Percentiles rank a stretch among this genome's conserved stretches.
phyloP scores from a whole-genome alignment of 2,113 vertebrate species.

The Apodemus sylvaticus region DNA sequence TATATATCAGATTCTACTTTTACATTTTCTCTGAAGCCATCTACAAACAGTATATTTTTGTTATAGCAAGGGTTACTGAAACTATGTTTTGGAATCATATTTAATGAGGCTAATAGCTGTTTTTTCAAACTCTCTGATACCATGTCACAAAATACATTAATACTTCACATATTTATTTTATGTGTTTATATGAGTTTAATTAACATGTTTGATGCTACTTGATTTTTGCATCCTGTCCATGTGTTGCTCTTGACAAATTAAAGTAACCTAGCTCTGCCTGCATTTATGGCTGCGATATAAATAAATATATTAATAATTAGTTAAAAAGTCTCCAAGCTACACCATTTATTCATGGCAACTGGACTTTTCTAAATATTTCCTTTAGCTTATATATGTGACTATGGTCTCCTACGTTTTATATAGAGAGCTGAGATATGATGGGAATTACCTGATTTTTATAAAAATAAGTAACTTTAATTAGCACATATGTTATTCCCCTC shows the following conservation, averaged over 20 bases:
- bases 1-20: background rate
- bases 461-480: background rate
- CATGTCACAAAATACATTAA: background rate
- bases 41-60: background rate
- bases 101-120: background rate
- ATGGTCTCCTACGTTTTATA: background rate
- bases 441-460: background rate
- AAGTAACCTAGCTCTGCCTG: background rate
- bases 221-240: background rate
- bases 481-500: background rate
- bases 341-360: background rate
- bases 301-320: background rate
- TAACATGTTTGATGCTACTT: background rate
- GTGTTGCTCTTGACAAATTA: background rate
- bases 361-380: slow-evolving; percentile 4
- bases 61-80: background rate
- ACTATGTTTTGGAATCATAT: background rate
- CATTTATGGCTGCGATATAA: slow-evolving; percentile 1
- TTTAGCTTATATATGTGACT: background rate
- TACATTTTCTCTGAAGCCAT: background rate
- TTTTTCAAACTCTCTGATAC: background rate
- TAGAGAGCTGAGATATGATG: background rate
- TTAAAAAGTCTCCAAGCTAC: background rate
- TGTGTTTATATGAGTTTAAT: background rate
- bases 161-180: background rate